These are phyloP conservation scores for Octomys mimax DNA, from an alignment of 2,797 vertebrate genomes.

Conservation along the genomic window DNA sequence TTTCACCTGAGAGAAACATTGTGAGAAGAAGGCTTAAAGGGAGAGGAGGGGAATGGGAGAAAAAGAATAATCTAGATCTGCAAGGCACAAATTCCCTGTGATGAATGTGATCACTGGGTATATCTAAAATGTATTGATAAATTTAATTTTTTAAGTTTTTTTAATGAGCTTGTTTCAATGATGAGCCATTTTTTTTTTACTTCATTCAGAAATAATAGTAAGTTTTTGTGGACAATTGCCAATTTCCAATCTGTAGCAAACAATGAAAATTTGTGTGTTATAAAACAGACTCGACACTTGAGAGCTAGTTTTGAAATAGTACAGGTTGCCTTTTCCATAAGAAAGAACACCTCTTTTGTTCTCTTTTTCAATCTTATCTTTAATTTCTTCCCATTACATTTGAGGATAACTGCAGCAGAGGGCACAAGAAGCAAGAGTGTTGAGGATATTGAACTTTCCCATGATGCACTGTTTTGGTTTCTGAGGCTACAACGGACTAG, in stretches of 20 bases:
- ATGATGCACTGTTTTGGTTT: neutral
- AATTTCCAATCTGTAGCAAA: neutral
- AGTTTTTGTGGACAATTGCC: neutral
- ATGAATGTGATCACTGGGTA: neutral
- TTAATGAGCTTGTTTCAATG: constrained; percentile 1
- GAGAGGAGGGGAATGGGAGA: neutral
- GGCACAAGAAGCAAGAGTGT: neutral
- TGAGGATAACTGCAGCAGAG: neutral
- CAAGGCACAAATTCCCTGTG: neutral
- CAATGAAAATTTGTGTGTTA: neutral
- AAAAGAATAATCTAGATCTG: neutral
- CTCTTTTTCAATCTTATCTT: neutral
- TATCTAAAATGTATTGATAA: neutral
- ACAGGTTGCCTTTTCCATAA: neutral
- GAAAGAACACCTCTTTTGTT: neutral
- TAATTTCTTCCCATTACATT: neutral
- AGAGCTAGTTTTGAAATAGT: neutral
- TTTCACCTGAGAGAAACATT: neutral
- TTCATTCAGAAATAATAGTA: neutral
- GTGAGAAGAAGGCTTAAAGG: neutral
- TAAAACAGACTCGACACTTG: neutral
- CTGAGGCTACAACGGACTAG: neutral
- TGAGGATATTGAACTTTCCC: neutral
- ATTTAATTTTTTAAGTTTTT: neutral
- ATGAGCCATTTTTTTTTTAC: constrained; percentile 1